Evolutionary conservation across 2,888 invertebrate species (phyloP), one percentile per base, ranked within the genome.

Genomic region (Brachynemurus nebulosus): DNA sequence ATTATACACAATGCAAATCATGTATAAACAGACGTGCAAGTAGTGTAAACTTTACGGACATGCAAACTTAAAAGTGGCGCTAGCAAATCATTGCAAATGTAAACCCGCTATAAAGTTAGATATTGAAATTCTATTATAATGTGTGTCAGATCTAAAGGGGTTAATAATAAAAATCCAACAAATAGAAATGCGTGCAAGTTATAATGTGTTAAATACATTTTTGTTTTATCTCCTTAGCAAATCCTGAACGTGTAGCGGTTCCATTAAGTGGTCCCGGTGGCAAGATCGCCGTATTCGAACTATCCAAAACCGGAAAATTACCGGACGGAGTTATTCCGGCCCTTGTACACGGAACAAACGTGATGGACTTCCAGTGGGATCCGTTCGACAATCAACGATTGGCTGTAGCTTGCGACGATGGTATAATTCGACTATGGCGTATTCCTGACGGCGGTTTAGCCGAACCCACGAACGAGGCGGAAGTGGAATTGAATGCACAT

Each of bases 321-420:
- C 78, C 82, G 2, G 86, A 89, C 56, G 86, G 82, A 48, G 86
- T 82, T 19, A 80, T 79, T 54, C 85, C 88, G 25, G 86, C 89
- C n/a, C 66, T 96, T 54, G 84, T 93, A 47, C 91, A 95, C 64
- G 85, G 90, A 43, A 82, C 80, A 53, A 83, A 81, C 54, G 79
- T 92, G 27, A 84, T 86, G 74, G 96, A 96, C 67, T 90, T 95
- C 66, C 78, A 81, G 45, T 96, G 90, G 86, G 92, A 95, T 70
- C 95, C 95, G 1, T 93, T 93, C 65, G 73, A 89, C 62, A 71
- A 78, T 52, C 70, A 72, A 42, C 70, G 84, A 42, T 71, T 96
- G 47, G 80, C 88, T 34, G 89, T 90, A 34, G 90, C 85, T 20
- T 90, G 90, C 57, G 95, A 93, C 56, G 90, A 91, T 62, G 93